Percentiles rank a stretch among this genome's conserved stretches.
These are phyloP conservation scores for Tetragnatha montana DNA, from an alignment of 2,888 invertebrate genomes.

Conservation along the genomic window DNA sequence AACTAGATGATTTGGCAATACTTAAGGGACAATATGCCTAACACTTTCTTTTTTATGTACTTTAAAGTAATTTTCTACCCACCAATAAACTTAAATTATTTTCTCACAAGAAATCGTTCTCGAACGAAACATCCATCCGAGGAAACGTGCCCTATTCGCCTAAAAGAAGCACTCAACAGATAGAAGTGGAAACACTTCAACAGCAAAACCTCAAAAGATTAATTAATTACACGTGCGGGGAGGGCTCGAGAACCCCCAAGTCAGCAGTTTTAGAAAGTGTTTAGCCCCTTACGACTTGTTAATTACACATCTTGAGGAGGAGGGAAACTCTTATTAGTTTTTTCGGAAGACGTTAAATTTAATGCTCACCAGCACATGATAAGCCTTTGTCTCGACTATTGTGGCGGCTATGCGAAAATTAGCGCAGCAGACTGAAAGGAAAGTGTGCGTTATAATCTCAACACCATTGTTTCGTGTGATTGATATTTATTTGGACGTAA, in stretches of 20 bases:
- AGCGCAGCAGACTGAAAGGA: not conserved
- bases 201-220: slow-evolving; percentile 24
- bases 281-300: not conserved
- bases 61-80: too few relatives aligned
- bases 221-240: slow-evolving; percentile 23
- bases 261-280: slow-evolving; percentile 5
- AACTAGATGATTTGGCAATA: too few relatives aligned
- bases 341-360: slow-evolving; percentile 29
- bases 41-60: too few relatives aligned
- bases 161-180: not conserved
- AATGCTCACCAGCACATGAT: not conserved
- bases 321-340: not conserved
- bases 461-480: not conserved
- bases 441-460: not conserved
- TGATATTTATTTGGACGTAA: not conserved
- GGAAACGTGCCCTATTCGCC: not conserved
- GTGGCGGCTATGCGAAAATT: not conserved
- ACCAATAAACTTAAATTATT: too few relatives aligned
- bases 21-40: too few relatives aligned
- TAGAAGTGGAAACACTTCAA: too few relatives aligned
- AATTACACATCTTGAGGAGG: not conserved
- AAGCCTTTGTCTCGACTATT: not conserved
- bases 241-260: not conserved
- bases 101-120: too few relatives aligned
- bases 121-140: too few relatives aligned